A percentile compares a stretch with the other conserved stretches of the same genome.
Evolutionary conservation across 2,797 vertebrate species (phyloP).

Genomic region (Bradypodion ventrale): DNA sequence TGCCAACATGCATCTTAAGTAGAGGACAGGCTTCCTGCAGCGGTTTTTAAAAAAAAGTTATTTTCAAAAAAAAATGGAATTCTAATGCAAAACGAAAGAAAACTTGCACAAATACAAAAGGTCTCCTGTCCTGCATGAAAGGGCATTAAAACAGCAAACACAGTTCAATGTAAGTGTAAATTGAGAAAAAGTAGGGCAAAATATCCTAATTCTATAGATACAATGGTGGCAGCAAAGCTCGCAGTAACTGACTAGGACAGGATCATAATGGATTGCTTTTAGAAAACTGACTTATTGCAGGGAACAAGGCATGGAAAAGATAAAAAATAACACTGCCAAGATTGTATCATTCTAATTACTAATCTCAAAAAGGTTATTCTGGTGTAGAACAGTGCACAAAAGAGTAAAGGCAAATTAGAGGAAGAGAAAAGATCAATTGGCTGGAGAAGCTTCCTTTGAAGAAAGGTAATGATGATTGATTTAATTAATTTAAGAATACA

Average conservation of each 20-base stretch:
- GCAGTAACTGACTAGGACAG: background rate
- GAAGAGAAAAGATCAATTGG: too few relatives aligned
- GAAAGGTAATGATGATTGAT: background rate
- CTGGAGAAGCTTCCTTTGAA: background rate
- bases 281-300: background rate
- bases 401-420: background rate
- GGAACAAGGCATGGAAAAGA: too few relatives aligned
- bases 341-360: background rate
- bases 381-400: background rate
- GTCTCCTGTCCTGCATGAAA: too few relatives aligned
- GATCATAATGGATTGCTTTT: background rate
- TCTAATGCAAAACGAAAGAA: too few relatives aligned
- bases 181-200: too few relatives aligned
- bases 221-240: background rate
- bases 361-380: background rate
- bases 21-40: too few relatives aligned
- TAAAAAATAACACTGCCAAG: background rate
- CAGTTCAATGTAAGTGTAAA: too few relatives aligned
- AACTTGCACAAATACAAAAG: too few relatives aligned
- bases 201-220: background rate
- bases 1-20: too few relatives aligned
- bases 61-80: too few relatives aligned
- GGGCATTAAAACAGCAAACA: too few relatives aligned
- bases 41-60: too few relatives aligned
- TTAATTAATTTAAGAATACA: background rate